Base-by-base conservation (phyloP, 2,888 invertebrate genomes). In the Hyposoter didymator region DNA sequence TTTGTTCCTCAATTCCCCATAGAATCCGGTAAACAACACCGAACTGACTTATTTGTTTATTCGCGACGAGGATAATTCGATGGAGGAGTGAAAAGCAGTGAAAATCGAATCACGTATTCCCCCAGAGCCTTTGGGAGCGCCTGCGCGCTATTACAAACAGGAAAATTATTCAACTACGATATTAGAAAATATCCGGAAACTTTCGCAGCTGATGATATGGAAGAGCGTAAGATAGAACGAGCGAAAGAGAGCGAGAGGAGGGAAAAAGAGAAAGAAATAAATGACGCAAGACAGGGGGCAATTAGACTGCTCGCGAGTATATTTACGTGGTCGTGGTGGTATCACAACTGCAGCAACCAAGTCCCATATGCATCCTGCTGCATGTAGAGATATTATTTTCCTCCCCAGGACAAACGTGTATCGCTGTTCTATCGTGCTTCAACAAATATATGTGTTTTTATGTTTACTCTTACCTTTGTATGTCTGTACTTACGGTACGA, bases 151-250 rank as follows among this genome's bases (percentile, higher is more conserved):
- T 80, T 32, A 47, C 22, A 55, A 67, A 66, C 47, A 52, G 67
- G 52, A 67, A 75, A 86, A 78, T 76, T 43, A 84, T 84, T 82
- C 22, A 47, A 76, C 69, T 70, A 55, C 39, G 74, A 76, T 79
- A 74, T 32, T 81, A 76, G 82, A 82, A 86, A 62, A 76, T 73
- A 79, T 79, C 83, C 78, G 79, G 84, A 85, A 81, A 87, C 76
- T 84, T 83, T 87, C 84, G 82, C 75, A 47, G 73, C 59, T 45
- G 22, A 45, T 39, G 59, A 12, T 17, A 32, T 66, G 22, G 19
- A 52, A 39, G 49, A 22, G 66, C 17, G 59, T 5, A 17, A 69
- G 69, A 28, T 19, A 45, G 52, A 22, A 52, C 28, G 28, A 52
- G 39, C 17, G 39, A 14, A 62, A 73, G 45, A 75, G 82, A 73